phyloP scores from a whole-genome alignment of 1,140 invertebrate genomes.

The Tetranychus urticae region DNA sequence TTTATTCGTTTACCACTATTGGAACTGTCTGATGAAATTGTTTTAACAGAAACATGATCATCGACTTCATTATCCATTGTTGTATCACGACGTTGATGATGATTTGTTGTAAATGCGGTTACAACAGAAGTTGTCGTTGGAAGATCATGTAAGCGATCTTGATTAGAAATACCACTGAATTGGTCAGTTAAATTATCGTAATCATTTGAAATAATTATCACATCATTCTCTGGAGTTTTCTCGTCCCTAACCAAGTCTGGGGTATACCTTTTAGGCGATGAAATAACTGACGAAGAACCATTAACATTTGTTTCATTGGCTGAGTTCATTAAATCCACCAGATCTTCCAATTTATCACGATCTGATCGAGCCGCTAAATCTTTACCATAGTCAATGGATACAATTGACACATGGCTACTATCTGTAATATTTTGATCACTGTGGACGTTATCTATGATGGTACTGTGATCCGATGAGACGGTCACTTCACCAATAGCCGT shows the following conservation, averaged over 20 bases:
- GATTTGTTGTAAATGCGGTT: too few relatives aligned
- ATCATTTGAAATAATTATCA: not conserved
- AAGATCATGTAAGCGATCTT: not conserved
- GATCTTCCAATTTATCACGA: not conserved
- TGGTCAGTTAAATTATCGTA: not conserved
- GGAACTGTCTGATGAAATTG: not conserved
- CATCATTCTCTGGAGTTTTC: not conserved
- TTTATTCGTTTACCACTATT: constrained; percentile 9
- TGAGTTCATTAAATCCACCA: not conserved
- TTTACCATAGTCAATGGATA: constrained; percentile 36
- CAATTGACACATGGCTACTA: constrained; percentile 65
- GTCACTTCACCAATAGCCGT: constrained; percentile 10
- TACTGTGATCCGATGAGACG: constrained; percentile 14
- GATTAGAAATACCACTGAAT: not conserved
- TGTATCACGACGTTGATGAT: not conserved
- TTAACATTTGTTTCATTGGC: not conserved
- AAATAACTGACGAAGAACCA: not conserved
- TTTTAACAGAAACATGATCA: constrained; percentile 1
- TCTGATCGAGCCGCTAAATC: constrained; percentile 4
- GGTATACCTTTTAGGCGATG: not conserved
- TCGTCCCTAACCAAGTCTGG: too few relatives aligned
- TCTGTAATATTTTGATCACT: constrained; percentile 20
- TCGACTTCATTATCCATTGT: not conserved
- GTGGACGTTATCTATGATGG: constrained; percentile 9
- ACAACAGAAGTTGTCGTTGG: not conserved